These are phyloP conservation scores for Cyclopterus lumpus DNA, from an alignment of 2,797 vertebrate genomes.

Conservation along the genomic window DNA sequence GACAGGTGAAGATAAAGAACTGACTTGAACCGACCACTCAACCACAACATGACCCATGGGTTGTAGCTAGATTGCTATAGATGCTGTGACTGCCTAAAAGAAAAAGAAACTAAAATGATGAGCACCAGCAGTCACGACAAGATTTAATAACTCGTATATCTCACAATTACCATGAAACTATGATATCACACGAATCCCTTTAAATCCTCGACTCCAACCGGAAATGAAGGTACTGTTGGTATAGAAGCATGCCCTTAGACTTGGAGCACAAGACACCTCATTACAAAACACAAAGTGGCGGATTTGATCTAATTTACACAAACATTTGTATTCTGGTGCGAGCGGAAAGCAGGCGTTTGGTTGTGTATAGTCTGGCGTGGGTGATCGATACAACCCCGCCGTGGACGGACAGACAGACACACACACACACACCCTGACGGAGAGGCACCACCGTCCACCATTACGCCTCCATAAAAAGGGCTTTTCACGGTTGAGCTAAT, in stretches of 20 bases:
- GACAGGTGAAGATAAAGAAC: conserved; percentile 42
- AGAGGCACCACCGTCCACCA: conserved; percentile 72
- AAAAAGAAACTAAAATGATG: not conserved
- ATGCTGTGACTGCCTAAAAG: not conserved
- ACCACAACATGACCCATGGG: conserved; percentile 9
- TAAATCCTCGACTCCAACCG: not conserved
- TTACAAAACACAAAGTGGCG: conserved; percentile 40
- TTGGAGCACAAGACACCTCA: conserved; percentile 39
- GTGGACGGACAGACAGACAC: conserved; percentile 60
- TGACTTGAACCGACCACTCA: conserved; percentile 13
- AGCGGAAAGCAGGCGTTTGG: conserved; percentile 21
- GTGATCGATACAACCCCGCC: conserved; percentile 53
- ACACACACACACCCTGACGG: conserved; percentile 57
- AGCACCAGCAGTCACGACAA: not conserved
- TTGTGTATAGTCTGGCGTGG: conserved; percentile 22
- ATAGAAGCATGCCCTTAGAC: conserved; percentile 38
- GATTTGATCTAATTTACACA: conserved; percentile 47
- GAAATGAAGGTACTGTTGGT: not conserved
- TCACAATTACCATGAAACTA: not conserved
- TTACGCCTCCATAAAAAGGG: conserved; percentile 79
- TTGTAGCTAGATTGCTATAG: conserved; percentile 1
- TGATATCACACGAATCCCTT: not conserved
- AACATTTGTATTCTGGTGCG: conserved; percentile 8
- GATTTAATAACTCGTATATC: not conserved
- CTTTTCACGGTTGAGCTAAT: conserved; percentile 81